These are phyloP conservation scores for Thysanoteuthis rhombus DNA, from an alignment of 2,888 invertebrate species.

Conservation along the genomic window DNA sequence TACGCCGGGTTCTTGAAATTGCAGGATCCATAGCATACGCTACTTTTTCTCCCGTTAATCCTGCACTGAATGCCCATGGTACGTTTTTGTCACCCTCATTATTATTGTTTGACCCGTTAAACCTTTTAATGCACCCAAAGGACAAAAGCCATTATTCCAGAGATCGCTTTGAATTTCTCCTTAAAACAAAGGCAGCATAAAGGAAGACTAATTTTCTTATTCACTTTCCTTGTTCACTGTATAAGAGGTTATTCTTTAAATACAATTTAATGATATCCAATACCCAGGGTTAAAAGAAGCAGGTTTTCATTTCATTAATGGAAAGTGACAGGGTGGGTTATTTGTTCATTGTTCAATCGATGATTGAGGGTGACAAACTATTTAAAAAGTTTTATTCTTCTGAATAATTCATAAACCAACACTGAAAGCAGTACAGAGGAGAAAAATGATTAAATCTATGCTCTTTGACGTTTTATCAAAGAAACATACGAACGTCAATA, in stretches of 20 bases:
- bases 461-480: no score
- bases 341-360: neutral
- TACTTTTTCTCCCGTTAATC: no score
- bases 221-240: neutral
- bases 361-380: neutral
- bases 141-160: neutral
- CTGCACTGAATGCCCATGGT: no score
- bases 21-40: no score
- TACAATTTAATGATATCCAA: neutral
- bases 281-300: neutral
- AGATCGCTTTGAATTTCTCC: neutral
- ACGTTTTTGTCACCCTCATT: no score
- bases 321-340: neutral
- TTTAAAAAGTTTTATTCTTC: neutral
- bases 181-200: neutral
- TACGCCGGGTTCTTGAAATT: no score
- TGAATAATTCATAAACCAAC: neutral
- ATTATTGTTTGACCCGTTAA: no score
- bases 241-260: neutral
- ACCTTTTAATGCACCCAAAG: neutral
- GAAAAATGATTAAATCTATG: no score
- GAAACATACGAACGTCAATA: no score
- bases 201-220: neutral
- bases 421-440: neutral
- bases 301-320: neutral